These are phyloP conservation scores for Nannoperca australis DNA, from an alignment of 2,797 vertebrate species.

Conservation along the genomic window DNA sequence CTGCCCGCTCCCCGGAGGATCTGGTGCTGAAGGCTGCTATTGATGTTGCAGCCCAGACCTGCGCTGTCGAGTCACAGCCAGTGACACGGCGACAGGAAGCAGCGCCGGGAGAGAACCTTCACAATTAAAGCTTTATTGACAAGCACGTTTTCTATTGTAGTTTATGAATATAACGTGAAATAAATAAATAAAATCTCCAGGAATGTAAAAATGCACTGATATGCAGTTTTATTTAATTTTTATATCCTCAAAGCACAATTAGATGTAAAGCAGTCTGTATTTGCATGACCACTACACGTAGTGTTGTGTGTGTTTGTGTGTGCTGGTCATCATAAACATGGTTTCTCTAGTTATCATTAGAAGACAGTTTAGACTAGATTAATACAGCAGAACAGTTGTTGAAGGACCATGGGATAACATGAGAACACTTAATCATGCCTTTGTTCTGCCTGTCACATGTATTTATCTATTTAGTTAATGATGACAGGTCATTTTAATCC, in stretches of 20 bases:
- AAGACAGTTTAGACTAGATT: neutral
- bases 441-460: too few relatives aligned
- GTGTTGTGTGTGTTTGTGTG: neutral
- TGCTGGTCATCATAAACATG: neutral
- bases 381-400: neutral
- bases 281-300: neutral
- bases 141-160: neutral
- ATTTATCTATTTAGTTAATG: too few relatives aligned
- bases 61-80: slow-evolving; percentile 30
- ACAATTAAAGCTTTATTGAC: slow-evolving; percentile 37
- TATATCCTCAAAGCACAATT: neutral
- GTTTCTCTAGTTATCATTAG: neutral
- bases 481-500: neutral
- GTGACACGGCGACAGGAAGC: neutral
- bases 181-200: too few relatives aligned
- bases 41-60: slow-evolving; percentile 55
- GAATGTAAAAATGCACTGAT: neutral
- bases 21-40: slow-evolving; percentile 27
- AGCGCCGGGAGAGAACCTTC: accelerated
- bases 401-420: too few relatives aligned
- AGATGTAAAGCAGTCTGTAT: neutral
- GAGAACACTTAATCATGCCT: too few relatives aligned
- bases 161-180: neutral
- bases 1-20: slow-evolving; percentile 27
- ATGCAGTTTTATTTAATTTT: too few relatives aligned